Evolutionary conservation across 2,113 vertebrate genomes (phyloP).

Genomic region (Vicugna pacos): DNA sequence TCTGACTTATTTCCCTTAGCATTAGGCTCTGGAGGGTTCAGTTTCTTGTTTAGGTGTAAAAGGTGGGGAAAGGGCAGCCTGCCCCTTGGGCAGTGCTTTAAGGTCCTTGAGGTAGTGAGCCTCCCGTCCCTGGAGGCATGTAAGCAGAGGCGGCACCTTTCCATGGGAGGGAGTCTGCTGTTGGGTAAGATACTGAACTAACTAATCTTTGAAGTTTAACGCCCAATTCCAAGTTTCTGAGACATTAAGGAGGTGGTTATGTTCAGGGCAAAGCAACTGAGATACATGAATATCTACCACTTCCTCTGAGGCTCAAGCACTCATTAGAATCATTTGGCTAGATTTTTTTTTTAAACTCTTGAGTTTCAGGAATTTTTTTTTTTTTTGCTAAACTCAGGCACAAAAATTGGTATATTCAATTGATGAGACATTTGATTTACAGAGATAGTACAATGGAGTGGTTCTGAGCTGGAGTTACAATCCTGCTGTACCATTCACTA

Average conservation of each 20-base stretch:
- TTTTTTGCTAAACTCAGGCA: background rate
- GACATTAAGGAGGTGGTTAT: background rate
- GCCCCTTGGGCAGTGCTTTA: background rate
- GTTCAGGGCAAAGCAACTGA: background rate
- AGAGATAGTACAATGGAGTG: background rate
- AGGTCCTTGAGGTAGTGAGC: background rate
- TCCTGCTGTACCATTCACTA: background rate
- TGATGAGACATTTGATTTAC: background rate
- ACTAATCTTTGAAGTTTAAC: background rate
- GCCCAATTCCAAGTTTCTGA: background rate
- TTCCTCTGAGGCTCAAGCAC: background rate
- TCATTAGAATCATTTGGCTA: background rate
- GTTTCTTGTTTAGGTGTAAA: background rate
- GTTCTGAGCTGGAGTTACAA: background rate
- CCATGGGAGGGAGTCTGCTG: background rate
- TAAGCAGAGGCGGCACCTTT: background rate
- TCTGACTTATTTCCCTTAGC: too few relatives aligned
- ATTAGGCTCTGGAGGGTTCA: too few relatives aligned
- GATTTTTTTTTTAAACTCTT: fast-evolving
- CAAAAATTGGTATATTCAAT: background rate
- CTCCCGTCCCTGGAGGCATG: background rate
- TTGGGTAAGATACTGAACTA: background rate
- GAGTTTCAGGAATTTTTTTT: background rate
- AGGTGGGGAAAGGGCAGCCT: background rate
- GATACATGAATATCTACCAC: fast-evolving